Evolutionary conservation across 2,113 vertebrate species (phyloP).

Genomic region (Sebastes schlegelii): DNA sequence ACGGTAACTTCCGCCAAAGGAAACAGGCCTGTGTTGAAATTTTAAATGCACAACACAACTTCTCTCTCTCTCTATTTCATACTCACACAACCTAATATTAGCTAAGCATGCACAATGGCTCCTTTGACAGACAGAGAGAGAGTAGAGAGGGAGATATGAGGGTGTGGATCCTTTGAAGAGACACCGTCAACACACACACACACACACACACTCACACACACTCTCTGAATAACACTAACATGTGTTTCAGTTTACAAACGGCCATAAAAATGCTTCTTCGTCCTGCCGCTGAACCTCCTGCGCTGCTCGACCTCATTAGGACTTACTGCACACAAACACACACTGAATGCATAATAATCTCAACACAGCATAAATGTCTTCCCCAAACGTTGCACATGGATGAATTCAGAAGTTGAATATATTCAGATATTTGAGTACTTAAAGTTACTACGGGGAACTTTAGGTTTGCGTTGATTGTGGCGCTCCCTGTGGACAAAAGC

Average conservation of each 20-base stretch:
- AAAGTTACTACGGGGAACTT: no score
- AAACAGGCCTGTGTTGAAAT: constrained; percentile 46
- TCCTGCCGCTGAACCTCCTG: constrained; percentile 40
- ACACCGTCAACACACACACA: constrained; percentile 27
- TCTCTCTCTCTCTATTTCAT: neutral
- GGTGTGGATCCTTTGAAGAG: constrained; percentile 57
- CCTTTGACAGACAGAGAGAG: constrained; percentile 51
- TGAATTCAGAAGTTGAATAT: no score
- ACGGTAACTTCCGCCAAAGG: constrained; percentile 20
- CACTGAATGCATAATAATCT: neutral
- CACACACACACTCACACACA: constrained; percentile 33
- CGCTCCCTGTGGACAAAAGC: no score
- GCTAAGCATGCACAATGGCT: constrained; percentile 50
- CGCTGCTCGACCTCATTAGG: constrained; percentile 32
- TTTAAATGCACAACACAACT: constrained; percentile 12
- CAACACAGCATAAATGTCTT: no score
- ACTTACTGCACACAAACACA: neutral
- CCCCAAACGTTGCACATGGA: no score
- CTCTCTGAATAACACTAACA: constrained; percentile 35
- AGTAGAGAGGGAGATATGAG: constrained; percentile 27
- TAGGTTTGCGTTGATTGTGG: no score
- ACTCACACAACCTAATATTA: constrained; percentile 48
- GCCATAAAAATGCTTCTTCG: constrained; percentile 66
- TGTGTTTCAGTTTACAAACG: constrained; percentile 71
- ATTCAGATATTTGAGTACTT: no score